These are phyloP conservation scores for Drosophila biarmipes DNA, from an alignment of 1,140 invertebrate genomes.

Conservation along the genomic window DNA sequence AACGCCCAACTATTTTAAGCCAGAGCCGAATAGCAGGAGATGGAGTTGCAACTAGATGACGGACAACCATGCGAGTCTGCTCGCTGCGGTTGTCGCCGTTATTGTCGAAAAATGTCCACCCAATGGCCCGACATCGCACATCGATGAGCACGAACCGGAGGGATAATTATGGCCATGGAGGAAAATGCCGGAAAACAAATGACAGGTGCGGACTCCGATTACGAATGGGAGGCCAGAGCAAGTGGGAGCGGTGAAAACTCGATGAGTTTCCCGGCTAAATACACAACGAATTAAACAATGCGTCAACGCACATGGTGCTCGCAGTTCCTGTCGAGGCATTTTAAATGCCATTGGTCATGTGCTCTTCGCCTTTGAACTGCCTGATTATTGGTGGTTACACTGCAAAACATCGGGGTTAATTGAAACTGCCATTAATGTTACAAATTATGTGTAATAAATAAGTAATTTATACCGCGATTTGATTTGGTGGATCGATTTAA, in stretches of 20 bases:
- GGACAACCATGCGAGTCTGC: constrained; percentile 27
- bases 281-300: constrained; percentile 20
- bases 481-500: no score
- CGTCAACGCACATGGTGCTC: neutral
- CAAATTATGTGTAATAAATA: no score
- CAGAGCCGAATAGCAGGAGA: neutral
- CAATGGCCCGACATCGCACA: constrained; percentile 14
- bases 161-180: constrained; percentile 50
- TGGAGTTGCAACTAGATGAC: constrained; percentile 14
- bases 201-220: constrained; percentile 27
- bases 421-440: no score
- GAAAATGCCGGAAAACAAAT: constrained; percentile 14
- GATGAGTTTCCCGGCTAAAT: neutral
- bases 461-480: no score
- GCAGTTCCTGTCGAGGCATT: neutral
- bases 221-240: neutral
- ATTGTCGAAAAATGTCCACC: constrained; percentile 59
- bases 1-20: constrained; percentile 32
- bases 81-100: constrained; percentile 60
- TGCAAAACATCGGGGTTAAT: neutral
- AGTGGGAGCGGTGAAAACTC: neutral
- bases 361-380: neutral
- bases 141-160: constrained; percentile 20
- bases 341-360: neutral
- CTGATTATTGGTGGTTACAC: constrained; percentile 1